phyloP scores from a whole-genome alignment of 2,797 vertebrate species.

The Mareca strepera region DNA sequence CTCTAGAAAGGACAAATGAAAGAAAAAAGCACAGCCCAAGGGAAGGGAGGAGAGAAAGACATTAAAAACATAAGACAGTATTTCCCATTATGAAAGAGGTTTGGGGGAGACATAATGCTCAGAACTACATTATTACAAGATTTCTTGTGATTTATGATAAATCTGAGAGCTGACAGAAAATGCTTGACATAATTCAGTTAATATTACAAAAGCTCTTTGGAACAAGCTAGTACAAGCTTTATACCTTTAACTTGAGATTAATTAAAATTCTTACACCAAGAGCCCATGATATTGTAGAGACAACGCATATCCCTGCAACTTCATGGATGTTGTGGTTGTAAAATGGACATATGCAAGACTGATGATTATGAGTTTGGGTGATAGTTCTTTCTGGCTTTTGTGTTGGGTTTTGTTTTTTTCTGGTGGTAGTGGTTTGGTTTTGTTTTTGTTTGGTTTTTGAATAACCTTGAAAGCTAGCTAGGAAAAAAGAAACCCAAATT shows the following conservation, averaged over 20 bases:
- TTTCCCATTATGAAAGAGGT: conserved; percentile 63
- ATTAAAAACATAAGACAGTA: conserved; percentile 40
- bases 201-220: conserved; percentile 48
- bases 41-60: conserved; percentile 62
- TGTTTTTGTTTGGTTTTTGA: not conserved
- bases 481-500: not conserved
- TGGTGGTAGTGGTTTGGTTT: too few relatives aligned
- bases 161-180: conserved; percentile 64
- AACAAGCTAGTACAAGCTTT: conserved; percentile 62
- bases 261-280: conserved; percentile 50
- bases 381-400: not conserved
- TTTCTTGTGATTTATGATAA: conserved; percentile 64
- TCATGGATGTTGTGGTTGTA: not conserved
- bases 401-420: not conserved
- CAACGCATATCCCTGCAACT: not conserved
- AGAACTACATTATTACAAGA: conserved; percentile 57
- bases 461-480: not conserved
- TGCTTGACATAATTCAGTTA: conserved; percentile 62
- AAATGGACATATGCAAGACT: not conserved
- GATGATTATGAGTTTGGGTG: not conserved
- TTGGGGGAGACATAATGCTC: conserved; percentile 54
- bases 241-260: conserved; percentile 38
- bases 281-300: not conserved
- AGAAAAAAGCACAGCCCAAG: conserved; percentile 59
- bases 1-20: conserved; percentile 43